A percentile compares a stretch with the other conserved stretches of the same genome.
Evolutionary conservation across 2,797 vertebrate species (phyloP).

Genomic region (Gallinago solitaria): DNA sequence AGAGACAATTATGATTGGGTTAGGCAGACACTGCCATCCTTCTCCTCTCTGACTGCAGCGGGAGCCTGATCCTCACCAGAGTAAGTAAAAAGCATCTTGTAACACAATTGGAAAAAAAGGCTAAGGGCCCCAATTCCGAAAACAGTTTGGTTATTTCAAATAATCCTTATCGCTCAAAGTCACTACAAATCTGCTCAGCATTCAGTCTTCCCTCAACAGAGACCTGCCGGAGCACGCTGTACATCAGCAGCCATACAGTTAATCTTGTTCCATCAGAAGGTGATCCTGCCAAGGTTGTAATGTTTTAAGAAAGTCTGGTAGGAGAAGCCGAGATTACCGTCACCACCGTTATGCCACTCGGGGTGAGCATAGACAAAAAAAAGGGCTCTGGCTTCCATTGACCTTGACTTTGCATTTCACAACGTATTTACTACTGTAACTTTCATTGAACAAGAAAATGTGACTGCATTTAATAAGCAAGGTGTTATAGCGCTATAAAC

Average conservation of each 20-base stretch:
- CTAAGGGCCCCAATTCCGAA: background rate
- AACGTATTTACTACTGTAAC: slow-evolving; percentile 42
- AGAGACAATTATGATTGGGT: slow-evolving; percentile 32
- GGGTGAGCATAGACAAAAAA: background rate
- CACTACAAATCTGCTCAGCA: slow-evolving; percentile 9
- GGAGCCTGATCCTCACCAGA: background rate
- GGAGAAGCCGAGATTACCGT: slow-evolving; percentile 18
- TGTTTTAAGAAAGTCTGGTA: slow-evolving; percentile 57
- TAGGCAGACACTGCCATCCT: slow-evolving; percentile 45
- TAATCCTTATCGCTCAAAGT: slow-evolving; percentile 61
- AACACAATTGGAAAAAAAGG: slow-evolving; percentile 2
- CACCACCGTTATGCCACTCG: background rate
- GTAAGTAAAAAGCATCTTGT: slow-evolving; percentile 26
- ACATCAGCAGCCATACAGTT: slow-evolving; percentile 32
- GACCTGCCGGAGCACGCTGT: background rate
- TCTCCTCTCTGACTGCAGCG: slow-evolving; percentile 1
- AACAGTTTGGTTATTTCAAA: slow-evolving; percentile 42
- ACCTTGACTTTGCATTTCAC: slow-evolving; percentile 58
- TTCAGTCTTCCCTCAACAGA: slow-evolving; percentile 49
- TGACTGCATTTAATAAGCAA: slow-evolving; percentile 64
- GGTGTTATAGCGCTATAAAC: slow-evolving; percentile 54
- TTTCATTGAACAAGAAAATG: slow-evolving; percentile 54
- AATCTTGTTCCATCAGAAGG: slow-evolving; percentile 55
- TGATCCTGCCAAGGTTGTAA: slow-evolving; percentile 61
- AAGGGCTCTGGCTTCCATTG: slow-evolving; percentile 24